A percentile compares a stretch with the other conserved stretches of the same genome.
phyloP scores from a whole-genome alignment of 2,888 invertebrate species.

The Meiosimyza decipiens region DNA sequence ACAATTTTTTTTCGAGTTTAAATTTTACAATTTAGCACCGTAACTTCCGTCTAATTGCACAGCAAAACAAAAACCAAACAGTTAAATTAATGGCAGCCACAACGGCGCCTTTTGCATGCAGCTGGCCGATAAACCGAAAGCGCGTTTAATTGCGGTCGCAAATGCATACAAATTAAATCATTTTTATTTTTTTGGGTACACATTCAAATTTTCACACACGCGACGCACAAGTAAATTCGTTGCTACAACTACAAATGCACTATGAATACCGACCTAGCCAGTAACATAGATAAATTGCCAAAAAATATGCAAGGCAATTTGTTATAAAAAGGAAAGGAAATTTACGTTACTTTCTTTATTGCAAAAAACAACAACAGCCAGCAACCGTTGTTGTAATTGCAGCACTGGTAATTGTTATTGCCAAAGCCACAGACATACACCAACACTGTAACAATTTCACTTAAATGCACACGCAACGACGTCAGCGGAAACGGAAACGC shows the following conservation, averaged over 20 bases:
- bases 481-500: conserved; percentile 37
- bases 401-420: conserved; percentile 2
- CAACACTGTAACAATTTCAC: conserved; percentile 15
- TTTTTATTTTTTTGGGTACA: background rate
- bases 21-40: conserved; percentile 2
- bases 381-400: background rate
- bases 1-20: background rate
- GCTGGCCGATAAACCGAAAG: background rate
- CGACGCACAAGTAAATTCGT: background rate
- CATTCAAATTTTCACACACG: background rate
- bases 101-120: conserved; percentile 7
- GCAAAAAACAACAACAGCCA: background rate
- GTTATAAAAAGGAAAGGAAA: background rate
- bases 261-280: background rate
- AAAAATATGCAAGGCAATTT: conserved; percentile 24
- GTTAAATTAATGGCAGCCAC: conserved; percentile 16
- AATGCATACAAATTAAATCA: background rate
- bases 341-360: no score
- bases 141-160: background rate
- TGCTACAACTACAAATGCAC: background rate
- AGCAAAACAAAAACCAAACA: background rate
- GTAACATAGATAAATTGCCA: background rate
- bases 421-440: background rate
- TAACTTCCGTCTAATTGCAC: conserved; percentile 5
- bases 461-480: conserved; percentile 8